Evolutionary conservation across 2,797 vertebrate genomes (phyloP).

Genomic region (Darevskia mixta): DNA sequence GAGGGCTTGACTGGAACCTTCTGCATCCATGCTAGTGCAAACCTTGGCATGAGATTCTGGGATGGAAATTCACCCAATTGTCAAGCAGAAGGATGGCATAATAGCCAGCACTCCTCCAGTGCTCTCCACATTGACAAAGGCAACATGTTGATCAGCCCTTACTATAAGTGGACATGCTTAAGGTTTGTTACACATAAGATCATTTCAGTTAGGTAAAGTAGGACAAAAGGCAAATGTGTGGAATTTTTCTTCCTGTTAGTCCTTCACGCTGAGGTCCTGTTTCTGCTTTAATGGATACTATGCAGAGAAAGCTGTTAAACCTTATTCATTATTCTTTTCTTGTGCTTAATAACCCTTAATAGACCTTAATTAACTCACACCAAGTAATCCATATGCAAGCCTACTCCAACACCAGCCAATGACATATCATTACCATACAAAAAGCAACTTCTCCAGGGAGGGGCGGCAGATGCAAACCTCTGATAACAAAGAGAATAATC

Average conservation of each 20-base stretch:
- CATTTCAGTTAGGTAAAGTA: background rate
- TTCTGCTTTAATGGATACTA: conserved; percentile 17
- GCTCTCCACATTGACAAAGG: background rate
- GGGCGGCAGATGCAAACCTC: conserved; percentile 32
- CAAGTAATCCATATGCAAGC: conserved; percentile 42
- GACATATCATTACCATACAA: conserved; percentile 41
- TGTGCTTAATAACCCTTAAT: conserved; percentile 47
- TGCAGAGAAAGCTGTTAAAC: conserved; percentile 28
- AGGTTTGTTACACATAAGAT: background rate
- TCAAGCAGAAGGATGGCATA: background rate
- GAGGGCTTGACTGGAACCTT: too few species aligned
- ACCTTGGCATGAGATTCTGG: background rate
- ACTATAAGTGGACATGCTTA: background rate
- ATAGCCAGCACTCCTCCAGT: background rate
- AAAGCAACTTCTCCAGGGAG: conserved; percentile 31
- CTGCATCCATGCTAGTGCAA: background rate
- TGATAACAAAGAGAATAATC: conserved; percentile 41
- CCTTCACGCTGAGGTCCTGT: conserved; percentile 11
- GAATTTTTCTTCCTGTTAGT: background rate
- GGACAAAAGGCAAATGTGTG: background rate
- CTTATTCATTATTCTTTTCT: conserved; percentile 38
- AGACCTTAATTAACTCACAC: conserved; percentile 43
- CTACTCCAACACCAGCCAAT: conserved; percentile 42
- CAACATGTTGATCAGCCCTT: background rate
- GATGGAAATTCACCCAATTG: background rate